A percentile compares a stretch with the other conserved stretches of the same genome.
phyloP scores from a whole-genome alignment of 1,140 invertebrate species.

The Spodoptera litura region DNA sequence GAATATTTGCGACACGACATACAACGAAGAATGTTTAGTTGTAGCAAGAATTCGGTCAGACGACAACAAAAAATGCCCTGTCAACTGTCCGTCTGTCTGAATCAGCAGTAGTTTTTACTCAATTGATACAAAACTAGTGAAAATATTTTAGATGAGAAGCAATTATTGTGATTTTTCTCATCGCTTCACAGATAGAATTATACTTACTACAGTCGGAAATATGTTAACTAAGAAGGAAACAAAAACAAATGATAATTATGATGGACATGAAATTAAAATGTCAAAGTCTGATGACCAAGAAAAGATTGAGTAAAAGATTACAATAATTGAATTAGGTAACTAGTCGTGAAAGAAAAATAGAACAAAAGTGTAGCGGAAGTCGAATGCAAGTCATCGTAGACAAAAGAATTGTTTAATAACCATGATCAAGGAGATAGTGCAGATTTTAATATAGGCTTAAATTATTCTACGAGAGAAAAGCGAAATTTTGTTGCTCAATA shows the following conservation, averaged over 20 bases:
- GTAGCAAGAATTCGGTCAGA: slow-evolving; percentile 4
- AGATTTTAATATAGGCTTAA: slow-evolving; percentile 32
- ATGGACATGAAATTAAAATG: slow-evolving; percentile 17
- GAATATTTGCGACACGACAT: slow-evolving; percentile 12
- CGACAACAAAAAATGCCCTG: slow-evolving; percentile 10
- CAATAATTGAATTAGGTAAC: slow-evolving; percentile 44
- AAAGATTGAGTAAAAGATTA: slow-evolving; percentile 14
- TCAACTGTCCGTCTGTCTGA: slow-evolving; percentile 10
- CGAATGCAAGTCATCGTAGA: slow-evolving; percentile 73
- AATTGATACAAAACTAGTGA: neutral
- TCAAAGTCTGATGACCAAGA: slow-evolving; percentile 2
- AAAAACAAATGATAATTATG: neutral
- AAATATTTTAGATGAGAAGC: neutral
- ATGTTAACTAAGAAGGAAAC: neutral
- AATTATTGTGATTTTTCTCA: neutral
- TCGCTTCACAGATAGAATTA: neutral
- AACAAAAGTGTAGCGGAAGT: slow-evolving; percentile 57
- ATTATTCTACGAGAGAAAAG: slow-evolving; percentile 38
- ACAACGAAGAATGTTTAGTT: neutral
- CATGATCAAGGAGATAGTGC: slow-evolving; percentile 52
- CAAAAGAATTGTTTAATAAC: slow-evolving; percentile 67
- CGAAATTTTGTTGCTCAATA: too few species aligned
- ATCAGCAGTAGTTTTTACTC: neutral
- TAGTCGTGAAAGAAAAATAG: slow-evolving; percentile 9
- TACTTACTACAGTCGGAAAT: too few species aligned